These are phyloP conservation scores for Tiliacea citrago DNA, from an alignment of 2,888 invertebrate genomes.

Conservation along the genomic window DNA sequence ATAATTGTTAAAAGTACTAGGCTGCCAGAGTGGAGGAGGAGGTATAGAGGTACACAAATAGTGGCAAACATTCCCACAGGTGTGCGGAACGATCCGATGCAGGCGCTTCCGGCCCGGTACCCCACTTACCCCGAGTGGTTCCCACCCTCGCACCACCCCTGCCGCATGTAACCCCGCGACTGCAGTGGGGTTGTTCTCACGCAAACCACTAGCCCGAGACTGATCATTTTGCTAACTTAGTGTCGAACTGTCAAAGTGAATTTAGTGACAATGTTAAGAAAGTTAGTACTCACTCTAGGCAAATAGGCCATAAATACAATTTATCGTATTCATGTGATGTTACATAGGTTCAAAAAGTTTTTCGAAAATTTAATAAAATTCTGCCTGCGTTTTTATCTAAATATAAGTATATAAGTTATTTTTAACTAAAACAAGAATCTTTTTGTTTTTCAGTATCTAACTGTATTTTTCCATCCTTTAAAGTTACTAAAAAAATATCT, in stretches of 20 bases:
- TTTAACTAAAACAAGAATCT: background rate
- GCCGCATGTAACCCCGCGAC: conserved; percentile 66
- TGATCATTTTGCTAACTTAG: conserved; percentile 83
- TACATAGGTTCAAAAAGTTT: conserved; percentile 3
- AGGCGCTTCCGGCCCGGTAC: conserved; percentile 86
- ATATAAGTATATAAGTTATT: background rate
- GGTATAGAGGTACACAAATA: conserved; percentile 80
- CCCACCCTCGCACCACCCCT: conserved; percentile 72
- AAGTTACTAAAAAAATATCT: conserved; percentile 22
- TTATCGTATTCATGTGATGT: background rate
- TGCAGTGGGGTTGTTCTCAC: conserved; percentile 82
- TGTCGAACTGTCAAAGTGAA: conserved; percentile 40
- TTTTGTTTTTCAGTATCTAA: background rate
- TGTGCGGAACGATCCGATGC: conserved; percentile 85
- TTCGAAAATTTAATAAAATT: background rate
- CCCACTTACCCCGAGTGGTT: conserved; percentile 80
- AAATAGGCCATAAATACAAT: conserved; percentile 19
- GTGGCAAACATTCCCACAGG: conserved; percentile 86
- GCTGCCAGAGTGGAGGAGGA: conserved; percentile 57
- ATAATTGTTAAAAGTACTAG: conserved; percentile 65
- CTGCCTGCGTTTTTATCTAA: background rate
- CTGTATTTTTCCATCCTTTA: background rate
- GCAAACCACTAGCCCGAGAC: conserved; percentile 83
- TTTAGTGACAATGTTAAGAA: conserved; percentile 44
- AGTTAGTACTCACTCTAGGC: conserved; percentile 45